phyloP scores from a whole-genome alignment of 2,888 invertebrate genomes.

The Spisula subtruncata region DNA sequence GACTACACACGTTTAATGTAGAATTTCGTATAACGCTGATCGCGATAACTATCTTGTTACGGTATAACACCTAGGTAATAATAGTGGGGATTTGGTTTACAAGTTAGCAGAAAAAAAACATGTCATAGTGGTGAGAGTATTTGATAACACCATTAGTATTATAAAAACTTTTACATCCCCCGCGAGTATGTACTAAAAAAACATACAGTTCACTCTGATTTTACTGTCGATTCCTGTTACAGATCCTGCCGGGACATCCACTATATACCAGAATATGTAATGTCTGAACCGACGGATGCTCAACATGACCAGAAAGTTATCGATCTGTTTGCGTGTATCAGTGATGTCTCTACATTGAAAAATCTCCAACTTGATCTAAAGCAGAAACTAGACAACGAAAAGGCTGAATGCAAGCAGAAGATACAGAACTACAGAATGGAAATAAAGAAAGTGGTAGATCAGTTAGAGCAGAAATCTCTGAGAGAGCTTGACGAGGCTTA shows the following conservation, averaged over 20 bases:
- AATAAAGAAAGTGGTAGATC: conserved; percentile 6
- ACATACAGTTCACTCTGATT: too few relatives aligned
- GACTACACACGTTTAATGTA: too few relatives aligned
- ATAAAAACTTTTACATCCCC: too few relatives aligned
- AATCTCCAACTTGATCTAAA: not conserved
- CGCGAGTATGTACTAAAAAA: too few relatives aligned
- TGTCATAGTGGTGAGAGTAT: too few relatives aligned
- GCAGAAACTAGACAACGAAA: not conserved
- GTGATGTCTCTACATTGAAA: not conserved
- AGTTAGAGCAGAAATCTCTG: not conserved
- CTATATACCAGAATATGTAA: not conserved
- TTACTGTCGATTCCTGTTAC: not conserved
- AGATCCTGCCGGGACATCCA: not conserved
- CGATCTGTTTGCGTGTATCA: not conserved
- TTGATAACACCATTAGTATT: too few relatives aligned
- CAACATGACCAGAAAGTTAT: not conserved
- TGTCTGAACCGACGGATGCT: not conserved
- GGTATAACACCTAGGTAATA: too few relatives aligned
- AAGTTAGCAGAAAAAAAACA: too few relatives aligned
- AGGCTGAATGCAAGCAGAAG: not conserved
- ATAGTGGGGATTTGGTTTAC: too few relatives aligned
- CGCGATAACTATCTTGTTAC: too few relatives aligned
- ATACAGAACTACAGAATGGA: not conserved
- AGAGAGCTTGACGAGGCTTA: not conserved
- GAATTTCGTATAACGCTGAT: too few relatives aligned